Evolutionary conservation across 2,888 invertebrate genomes (phyloP).

Genomic region (Folsomia candida): DNA sequence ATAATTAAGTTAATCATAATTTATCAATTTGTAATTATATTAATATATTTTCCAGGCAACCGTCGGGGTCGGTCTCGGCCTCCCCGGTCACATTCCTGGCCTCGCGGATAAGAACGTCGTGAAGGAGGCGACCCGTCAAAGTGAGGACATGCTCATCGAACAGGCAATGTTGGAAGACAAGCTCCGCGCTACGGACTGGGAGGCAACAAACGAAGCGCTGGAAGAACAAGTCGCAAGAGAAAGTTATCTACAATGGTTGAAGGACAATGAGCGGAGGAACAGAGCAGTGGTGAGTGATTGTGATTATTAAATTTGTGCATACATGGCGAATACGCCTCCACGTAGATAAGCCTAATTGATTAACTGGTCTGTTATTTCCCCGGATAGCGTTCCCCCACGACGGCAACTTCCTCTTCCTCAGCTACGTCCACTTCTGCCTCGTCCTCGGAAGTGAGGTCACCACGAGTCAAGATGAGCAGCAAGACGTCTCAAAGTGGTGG

Average conservation of each 20-base stretch:
- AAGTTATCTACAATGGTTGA: conserved; percentile 77
- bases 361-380: neutral
- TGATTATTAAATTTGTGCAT: neutral
- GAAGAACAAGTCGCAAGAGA: conserved; percentile 83
- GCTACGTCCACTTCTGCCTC: conserved; percentile 47
- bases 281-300: conserved; percentile 56
- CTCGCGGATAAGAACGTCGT: conserved; percentile 69
- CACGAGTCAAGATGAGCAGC: conserved; percentile 41
- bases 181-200: conserved; percentile 83
- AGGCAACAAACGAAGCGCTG: conserved; percentile 85
- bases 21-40: too few species aligned
- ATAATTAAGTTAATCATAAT: neutral
- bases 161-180: conserved; percentile 90
- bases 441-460: conserved; percentile 45
- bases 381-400: conserved; percentile 48
- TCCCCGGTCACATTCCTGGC: conserved; percentile 76
- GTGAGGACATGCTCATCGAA: conserved; percentile 76
- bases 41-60: too few species aligned
- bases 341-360: neutral
- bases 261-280: conserved; percentile 63
- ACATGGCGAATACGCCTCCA: neutral
- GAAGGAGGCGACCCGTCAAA: conserved; percentile 71
- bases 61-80: conserved; percentile 78
- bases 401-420: conserved; percentile 48
- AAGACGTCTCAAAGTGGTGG: conserved; percentile 47